These are phyloP conservation scores for Maniola jurtina DNA, from an alignment of 1,140 invertebrate genomes.

Conservation along the genomic window DNA sequence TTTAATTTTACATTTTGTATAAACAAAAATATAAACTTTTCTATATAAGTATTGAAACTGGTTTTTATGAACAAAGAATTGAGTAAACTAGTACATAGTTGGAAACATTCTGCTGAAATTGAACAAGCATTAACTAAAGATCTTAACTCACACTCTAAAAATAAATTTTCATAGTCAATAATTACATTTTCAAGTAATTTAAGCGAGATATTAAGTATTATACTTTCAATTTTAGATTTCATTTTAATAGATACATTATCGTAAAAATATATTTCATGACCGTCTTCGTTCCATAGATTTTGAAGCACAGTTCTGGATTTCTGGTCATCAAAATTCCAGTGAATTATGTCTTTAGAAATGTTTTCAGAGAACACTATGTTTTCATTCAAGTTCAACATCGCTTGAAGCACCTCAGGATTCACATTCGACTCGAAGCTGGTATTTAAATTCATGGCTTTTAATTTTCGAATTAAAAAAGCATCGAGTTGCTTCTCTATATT, in stretches of 20 bases:
- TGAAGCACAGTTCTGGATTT: slow-evolving; percentile 41
- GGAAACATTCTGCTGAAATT: slow-evolving; percentile 51
- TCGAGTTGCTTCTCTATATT: slow-evolving; percentile 43
- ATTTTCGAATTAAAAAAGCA: slow-evolving; percentile 49
- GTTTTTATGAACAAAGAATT: slow-evolving; percentile 54
- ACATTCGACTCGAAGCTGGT: slow-evolving; percentile 31
- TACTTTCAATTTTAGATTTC: slow-evolving; percentile 54
- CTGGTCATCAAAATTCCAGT: slow-evolving; percentile 44
- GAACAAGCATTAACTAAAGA: slow-evolving; percentile 44
- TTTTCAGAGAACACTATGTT: slow-evolving; percentile 33
- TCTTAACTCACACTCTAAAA: slow-evolving; percentile 30
- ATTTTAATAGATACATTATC: slow-evolving; percentile 57
- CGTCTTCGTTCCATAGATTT: slow-evolving; percentile 33
- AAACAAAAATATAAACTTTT: slow-evolving; percentile 48
- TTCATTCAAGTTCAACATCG: slow-evolving; percentile 55
- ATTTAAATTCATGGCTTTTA: slow-evolving; percentile 41
- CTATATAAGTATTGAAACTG: slow-evolving; percentile 47
- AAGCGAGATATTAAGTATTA: slow-evolving; percentile 42
- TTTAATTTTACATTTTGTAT: slow-evolving; percentile 42
- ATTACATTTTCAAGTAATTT: slow-evolving; percentile 34
- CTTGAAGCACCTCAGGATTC: slow-evolving; percentile 58
- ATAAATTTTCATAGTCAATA: slow-evolving; percentile 37
- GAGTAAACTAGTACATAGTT: slow-evolving; percentile 55
- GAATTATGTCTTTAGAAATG: slow-evolving; percentile 45
- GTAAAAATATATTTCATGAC: slow-evolving; percentile 11